A percentile compares a stretch with the other conserved stretches of the same genome.
These are phyloP conservation scores for Hypanus sabinus DNA, from an alignment of 2,113 vertebrate genomes.

Conservation along the genomic window DNA sequence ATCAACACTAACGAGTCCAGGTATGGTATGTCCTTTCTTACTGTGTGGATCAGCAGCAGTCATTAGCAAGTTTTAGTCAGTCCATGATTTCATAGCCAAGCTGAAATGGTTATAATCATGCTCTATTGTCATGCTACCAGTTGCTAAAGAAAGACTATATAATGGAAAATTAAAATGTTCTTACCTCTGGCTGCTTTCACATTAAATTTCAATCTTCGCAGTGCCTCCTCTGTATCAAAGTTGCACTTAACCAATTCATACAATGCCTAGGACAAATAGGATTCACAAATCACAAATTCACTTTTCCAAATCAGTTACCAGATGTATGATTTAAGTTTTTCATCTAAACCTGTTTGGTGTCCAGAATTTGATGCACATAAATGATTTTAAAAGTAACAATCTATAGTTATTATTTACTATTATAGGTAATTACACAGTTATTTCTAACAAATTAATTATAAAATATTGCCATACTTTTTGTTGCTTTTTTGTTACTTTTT, in stretches of 20 bases:
- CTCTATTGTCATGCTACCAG: neutral
- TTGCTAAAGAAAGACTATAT: neutral
- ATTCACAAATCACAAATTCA: neutral
- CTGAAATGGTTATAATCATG: neutral
- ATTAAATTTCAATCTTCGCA: constrained; percentile 82
- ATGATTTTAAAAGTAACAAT: neutral
- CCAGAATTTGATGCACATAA: neutral
- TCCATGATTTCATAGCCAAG: neutral
- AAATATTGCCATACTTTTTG: neutral
- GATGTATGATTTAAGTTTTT: neutral
- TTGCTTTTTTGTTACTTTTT: neutral
- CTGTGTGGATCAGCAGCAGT: neutral
- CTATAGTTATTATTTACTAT: neutral
- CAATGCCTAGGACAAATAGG: constrained; percentile 64
- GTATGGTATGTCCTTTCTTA: too few species aligned
- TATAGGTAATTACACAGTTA: neutral
- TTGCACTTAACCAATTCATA: constrained; percentile 95
- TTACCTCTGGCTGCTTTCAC: constrained; percentile 91
- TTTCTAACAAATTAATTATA: neutral
- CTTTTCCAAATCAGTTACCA: neutral
- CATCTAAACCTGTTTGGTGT: neutral
- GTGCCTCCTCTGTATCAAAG: constrained; percentile 88
- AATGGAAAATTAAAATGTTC: constrained; percentile 22
- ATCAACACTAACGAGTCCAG: too few species aligned
- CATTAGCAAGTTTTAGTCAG: too few species aligned